These are phyloP conservation scores for Notiomystis cincta DNA, from an alignment of 2,113 vertebrate genomes.

Conservation along the genomic window DNA sequence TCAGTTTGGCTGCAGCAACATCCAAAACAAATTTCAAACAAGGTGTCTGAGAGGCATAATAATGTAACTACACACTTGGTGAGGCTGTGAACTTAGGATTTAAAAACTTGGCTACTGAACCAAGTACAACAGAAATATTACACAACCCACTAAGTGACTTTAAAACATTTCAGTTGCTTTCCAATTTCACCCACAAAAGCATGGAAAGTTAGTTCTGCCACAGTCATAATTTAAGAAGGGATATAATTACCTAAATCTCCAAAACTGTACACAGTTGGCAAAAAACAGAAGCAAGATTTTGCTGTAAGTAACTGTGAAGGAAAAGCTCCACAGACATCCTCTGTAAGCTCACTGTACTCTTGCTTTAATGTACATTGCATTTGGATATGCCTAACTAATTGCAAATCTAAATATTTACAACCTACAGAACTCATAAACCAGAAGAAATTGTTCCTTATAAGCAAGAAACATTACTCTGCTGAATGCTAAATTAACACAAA, in stretches of 20 bases:
- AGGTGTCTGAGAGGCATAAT: background rate
- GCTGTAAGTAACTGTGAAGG: constrained; percentile 39
- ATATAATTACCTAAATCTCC: constrained; percentile 52
- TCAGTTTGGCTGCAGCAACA: constrained; percentile 23
- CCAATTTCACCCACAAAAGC: constrained; percentile 26
- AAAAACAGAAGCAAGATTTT: constrained; percentile 43
- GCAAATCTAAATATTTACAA: constrained; percentile 49
- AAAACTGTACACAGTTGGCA: constrained; percentile 7
- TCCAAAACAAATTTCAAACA: background rate
- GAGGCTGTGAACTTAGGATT: background rate
- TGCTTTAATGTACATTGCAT: constrained; percentile 29
- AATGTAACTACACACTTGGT: background rate
- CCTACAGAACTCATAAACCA: constrained; percentile 37
- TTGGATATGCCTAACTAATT: constrained; percentile 40
- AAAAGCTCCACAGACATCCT: constrained; percentile 38
- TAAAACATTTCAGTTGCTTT: constrained; percentile 48
- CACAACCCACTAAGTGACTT: constrained; percentile 37
- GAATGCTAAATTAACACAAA: constrained; percentile 26
- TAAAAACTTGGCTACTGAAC: constrained; percentile 21
- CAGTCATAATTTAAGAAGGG: constrained; percentile 38
- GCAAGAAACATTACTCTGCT: constrained; percentile 25
- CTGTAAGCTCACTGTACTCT: constrained; percentile 2
- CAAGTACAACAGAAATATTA: constrained; percentile 11
- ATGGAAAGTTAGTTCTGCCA: constrained; percentile 26
- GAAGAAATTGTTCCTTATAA: constrained; percentile 37